Evolutionary conservation across 1,140 invertebrate species (phyloP), one percentile per base, ranked within the genome.

Genomic region (Halesus radiatus): DNA sequence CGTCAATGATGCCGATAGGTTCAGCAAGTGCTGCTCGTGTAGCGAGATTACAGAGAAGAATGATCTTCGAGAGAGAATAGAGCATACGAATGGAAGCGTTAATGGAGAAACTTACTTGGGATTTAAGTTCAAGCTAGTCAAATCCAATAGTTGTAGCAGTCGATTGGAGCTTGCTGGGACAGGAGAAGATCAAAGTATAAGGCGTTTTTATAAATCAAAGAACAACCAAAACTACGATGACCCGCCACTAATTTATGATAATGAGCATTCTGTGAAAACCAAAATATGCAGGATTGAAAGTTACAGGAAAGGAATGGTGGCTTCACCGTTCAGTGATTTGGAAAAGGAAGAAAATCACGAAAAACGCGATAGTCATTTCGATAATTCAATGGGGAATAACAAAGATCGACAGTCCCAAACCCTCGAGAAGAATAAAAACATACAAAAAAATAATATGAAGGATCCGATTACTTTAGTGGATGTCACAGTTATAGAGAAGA

Each of bases 141-240:
- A 96, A 86, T 96, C 94, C 23, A 96, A 96, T 84, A 96, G 95
- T 81, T 96, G 95, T 85, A 95, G 94, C 84, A 96, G 94, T 85
- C 91, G 95, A 52, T 85, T 96, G 58, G 95, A 96, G 86, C 85
- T 96, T 20, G 92, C 94, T 0, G 95, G 94, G 1, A 91, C 92
- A 53, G 92, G 88, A 79, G 88, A 88, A 37, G 87, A 84, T 66
- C 87, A 88, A 84, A 86, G 85, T 76, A 81, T 83, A n/a, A 83
- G 87, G 82, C 58, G 82, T 16, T 87, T 86, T 84, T 89, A 83
- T 75, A 85, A 85, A 81, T 87, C 85, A 78, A 86, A 56, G 53
- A n/a, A 86, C 74, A 83, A 85, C 79, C 85, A 84, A 52, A 86
- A 86, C 83, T 80, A 62, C 58, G 88, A 89, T 76, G 88, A 89